Conservation (phyloP, 2,113 vertebrate species). For the zebrafish (Danio rerio) region DNA sequence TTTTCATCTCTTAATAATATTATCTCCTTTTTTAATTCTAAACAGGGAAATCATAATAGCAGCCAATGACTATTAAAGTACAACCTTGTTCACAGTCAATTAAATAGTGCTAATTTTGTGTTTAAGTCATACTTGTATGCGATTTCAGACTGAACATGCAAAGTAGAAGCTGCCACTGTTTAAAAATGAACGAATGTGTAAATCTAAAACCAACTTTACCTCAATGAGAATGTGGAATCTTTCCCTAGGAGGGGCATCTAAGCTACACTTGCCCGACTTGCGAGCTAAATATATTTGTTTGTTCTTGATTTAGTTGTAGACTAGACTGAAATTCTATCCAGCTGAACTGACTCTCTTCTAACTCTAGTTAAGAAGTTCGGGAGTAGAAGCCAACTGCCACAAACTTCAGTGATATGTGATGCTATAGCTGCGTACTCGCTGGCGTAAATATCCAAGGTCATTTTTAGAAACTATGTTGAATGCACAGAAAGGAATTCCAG, state of each 20-base stretch:
- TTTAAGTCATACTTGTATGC: no score
- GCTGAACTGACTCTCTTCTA: no score
- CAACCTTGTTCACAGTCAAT: no score
- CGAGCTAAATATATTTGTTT: constrained; percentile 6
- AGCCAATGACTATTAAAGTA: no score
- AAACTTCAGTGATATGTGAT: background rate
- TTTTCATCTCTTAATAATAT: no score
- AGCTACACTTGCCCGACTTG: background rate
- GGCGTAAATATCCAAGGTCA: constrained; percentile 25
- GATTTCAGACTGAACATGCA: no score
- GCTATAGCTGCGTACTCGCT: background rate
- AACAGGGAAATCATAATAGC: no score
- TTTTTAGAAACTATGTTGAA: constrained; percentile 13
- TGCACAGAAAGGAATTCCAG: constrained; percentile 31
- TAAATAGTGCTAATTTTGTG: no score
- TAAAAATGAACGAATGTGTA: no score
- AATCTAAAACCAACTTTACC: no score
- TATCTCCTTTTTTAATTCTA: no score
- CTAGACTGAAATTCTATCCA: background rate
- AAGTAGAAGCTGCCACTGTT: no score
- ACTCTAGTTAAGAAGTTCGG: background rate
- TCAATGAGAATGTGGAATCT: background rate
- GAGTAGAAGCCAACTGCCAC: background rate
- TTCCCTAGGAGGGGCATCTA: background rate
- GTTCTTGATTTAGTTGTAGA: background rate